phyloP scores from a whole-genome alignment of 2,113 vertebrate species.

The Amazona guildingii region DNA sequence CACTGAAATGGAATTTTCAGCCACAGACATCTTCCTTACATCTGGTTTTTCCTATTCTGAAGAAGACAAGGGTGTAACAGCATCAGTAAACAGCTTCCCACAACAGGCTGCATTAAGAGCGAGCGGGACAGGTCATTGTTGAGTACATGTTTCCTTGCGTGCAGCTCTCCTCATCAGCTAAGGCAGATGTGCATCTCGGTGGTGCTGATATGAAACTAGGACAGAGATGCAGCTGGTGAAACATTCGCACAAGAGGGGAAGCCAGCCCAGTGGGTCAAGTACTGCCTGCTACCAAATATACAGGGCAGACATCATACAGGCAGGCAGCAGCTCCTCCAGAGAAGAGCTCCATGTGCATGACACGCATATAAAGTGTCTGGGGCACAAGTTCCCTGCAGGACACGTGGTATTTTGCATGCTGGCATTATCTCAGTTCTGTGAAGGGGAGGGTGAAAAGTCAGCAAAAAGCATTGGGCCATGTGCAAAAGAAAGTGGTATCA shows the following conservation, averaged over 20 bases:
- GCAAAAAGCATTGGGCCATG: background rate
- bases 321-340: background rate
- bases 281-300: background rate
- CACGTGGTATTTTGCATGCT: background rate
- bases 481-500: background rate
- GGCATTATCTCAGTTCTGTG: background rate
- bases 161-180: background rate
- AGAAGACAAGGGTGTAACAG: background rate
- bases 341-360: background rate
- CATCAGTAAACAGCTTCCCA: background rate
- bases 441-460: background rate
- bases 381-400: background rate
- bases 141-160: background rate
- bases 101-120: fast-evolving
- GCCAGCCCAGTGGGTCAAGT: background rate
- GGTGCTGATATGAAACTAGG: background rate
- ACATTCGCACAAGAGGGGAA: background rate
- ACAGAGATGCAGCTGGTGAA: background rate
- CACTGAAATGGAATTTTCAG: background rate
- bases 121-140: background rate
- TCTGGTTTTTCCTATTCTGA: background rate
- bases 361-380: background rate
- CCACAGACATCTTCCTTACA: background rate
- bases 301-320: background rate
- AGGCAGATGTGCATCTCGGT: background rate